A percentile compares a stretch with the other conserved stretches of the same genome.
Evolutionary conservation across 2,113 vertebrate genomes (phyloP).

Genomic region (Clarias batrachus): DNA sequence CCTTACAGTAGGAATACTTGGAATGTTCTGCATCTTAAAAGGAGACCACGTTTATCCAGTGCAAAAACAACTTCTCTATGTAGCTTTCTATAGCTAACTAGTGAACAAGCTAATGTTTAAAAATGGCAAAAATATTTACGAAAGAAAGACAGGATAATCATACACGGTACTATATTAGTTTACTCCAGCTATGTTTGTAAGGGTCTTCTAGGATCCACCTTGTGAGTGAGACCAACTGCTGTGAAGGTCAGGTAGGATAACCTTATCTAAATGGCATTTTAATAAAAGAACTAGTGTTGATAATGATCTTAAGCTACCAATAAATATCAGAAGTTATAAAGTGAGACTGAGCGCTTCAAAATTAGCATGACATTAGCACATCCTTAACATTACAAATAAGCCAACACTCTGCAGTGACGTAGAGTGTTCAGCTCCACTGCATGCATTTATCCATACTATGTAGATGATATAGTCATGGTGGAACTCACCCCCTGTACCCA

Average conservation of each 20-base stretch:
- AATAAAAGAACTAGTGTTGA: not conserved
- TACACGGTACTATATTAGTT: too few relatives aligned
- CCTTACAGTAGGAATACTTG: not conserved
- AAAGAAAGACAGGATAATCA: not conserved
- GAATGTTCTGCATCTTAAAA: not conserved
- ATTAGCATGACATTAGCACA: not conserved
- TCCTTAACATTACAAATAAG: not conserved
- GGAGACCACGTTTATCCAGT: not conserved
- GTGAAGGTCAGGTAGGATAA: not conserved
- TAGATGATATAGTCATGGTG: not conserved
- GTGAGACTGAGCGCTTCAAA: not conserved
- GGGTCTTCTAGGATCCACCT: too few relatives aligned
- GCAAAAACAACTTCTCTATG: not conserved
- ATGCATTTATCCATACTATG: not conserved
- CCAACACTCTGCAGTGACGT: not conserved
- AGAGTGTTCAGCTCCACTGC: not conserved
- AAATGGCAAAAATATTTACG: not conserved
- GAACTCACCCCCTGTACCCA: slow-evolving; percentile 90
- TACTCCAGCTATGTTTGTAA: too few relatives aligned
- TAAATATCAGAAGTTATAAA: not conserved
- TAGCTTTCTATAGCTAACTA: not conserved
- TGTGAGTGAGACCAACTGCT: too few relatives aligned
- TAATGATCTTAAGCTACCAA: not conserved
- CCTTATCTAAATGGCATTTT: not conserved
- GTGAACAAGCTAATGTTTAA: not conserved